Evolutionary conservation across 2,888 invertebrate species (phyloP).

Genomic region (Escarpia spicata): DNA sequence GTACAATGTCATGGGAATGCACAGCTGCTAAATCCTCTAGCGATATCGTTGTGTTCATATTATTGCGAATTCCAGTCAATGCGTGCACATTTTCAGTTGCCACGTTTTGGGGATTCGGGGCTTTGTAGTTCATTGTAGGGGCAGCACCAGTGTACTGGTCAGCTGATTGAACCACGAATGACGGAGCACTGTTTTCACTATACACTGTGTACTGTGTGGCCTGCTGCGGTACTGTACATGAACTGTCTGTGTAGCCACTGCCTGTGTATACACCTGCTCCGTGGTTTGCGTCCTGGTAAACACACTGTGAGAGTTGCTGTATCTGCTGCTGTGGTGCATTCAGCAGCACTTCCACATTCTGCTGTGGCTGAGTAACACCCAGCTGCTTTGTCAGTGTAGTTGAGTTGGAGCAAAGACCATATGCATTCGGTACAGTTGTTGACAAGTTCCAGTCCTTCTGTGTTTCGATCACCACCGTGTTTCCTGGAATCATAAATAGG

Average conservation of each 20-base stretch:
- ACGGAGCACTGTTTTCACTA: background rate
- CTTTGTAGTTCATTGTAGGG: background rate
- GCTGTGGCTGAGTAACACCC: background rate
- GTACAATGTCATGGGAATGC: background rate
- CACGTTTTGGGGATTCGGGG: background rate
- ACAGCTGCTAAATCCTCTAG: background rate
- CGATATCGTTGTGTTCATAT: background rate
- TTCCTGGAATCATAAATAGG: background rate
- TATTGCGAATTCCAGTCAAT: background rate
- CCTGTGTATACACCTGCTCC: background rate
- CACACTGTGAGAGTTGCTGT: background rate
- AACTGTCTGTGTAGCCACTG: background rate
- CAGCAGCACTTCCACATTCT: constrained; percentile 2
- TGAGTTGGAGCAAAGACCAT: background rate
- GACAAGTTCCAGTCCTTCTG: background rate
- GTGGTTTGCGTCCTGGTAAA: background rate
- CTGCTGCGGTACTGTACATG: background rate
- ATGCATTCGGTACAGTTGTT: background rate
- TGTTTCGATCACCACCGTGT: background rate
- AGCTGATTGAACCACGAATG: background rate
- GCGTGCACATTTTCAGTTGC: background rate
- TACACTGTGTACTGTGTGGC: background rate
- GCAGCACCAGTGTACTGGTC: background rate
- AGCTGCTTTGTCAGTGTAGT: background rate
- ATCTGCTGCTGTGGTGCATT: background rate